Evolutionary conservation across 2,797 vertebrate genomes (phyloP).

Genomic region (Gallinago solitaria): DNA sequence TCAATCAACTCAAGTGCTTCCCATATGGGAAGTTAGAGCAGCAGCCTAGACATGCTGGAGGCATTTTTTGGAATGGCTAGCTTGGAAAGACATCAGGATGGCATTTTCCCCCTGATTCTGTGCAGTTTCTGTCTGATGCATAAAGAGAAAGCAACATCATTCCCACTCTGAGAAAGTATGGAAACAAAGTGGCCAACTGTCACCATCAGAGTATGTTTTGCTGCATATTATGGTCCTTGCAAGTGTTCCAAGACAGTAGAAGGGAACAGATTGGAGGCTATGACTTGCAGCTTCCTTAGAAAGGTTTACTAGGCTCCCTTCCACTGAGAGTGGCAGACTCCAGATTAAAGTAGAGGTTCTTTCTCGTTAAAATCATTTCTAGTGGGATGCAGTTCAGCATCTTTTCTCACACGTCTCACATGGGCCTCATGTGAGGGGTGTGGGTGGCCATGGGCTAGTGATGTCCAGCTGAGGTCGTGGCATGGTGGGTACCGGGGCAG

Average conservation of each 20-base stretch:
- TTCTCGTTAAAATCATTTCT: neutral
- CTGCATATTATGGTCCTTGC: accelerated
- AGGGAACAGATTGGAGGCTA: neutral
- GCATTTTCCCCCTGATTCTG: neutral
- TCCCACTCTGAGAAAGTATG: neutral
- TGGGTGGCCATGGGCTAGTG: accelerated
- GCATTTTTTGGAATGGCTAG: neutral
- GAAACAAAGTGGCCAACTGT: neutral
- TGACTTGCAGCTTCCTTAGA: neutral
- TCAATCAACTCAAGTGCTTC: neutral
- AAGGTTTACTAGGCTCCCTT: neutral
- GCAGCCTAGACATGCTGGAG: neutral
- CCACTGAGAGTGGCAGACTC: accelerated
- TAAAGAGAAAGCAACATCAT: neutral
- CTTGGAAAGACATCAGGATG: neutral
- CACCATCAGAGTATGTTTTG: neutral
- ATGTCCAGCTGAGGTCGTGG: accelerated
- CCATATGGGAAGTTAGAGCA: neutral
- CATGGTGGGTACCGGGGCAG: accelerated
- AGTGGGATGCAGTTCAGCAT: neutral
- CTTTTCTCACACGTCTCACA: accelerated
- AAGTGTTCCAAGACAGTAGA: neutral
- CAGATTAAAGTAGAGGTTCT: neutral
- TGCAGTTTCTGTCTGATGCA: neutral
- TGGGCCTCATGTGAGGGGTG: neutral